These are phyloP conservation scores for Empidonax alnorum DNA, from an alignment of 2,113 vertebrate genomes.

Conservation along the genomic window DNA sequence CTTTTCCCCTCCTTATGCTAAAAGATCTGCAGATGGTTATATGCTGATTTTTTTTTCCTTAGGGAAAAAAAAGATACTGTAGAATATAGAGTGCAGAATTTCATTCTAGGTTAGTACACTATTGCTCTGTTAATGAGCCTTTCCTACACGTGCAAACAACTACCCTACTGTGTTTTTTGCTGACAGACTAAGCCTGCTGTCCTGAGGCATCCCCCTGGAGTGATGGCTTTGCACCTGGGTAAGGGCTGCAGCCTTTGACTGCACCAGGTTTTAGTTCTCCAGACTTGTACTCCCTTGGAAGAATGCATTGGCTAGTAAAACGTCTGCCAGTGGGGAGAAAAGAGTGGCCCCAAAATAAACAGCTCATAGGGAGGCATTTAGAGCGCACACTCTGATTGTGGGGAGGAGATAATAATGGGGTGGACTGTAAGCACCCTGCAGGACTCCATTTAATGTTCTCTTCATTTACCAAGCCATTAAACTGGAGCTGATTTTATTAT, in stretches of 20 bases:
- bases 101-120: background rate
- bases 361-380: background rate
- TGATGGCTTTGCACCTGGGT: background rate
- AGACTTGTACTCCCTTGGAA: background rate
- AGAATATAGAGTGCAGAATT: background rate
- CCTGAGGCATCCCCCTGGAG: background rate
- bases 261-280: background rate
- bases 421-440: slow-evolving; percentile 37
- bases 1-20: background rate
- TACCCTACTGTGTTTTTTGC: background rate
- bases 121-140: background rate
- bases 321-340: background rate
- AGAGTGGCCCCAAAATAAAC: background rate
- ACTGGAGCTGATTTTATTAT: slow-evolving; percentile 62
- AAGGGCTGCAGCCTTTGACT: background rate
- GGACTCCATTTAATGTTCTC: slow-evolving; percentile 39
- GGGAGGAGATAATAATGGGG: background rate
- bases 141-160: background rate
- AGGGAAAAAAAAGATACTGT: background rate
- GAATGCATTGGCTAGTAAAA: background rate
- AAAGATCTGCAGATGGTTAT: background rate
- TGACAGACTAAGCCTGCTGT: background rate
- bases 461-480: slow-evolving; percentile 73
- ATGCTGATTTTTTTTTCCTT: background rate
- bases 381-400: background rate